Base-by-base conservation (phyloP, 1,140 invertebrate genomes). In the Drosophila carrolli region DNA sequence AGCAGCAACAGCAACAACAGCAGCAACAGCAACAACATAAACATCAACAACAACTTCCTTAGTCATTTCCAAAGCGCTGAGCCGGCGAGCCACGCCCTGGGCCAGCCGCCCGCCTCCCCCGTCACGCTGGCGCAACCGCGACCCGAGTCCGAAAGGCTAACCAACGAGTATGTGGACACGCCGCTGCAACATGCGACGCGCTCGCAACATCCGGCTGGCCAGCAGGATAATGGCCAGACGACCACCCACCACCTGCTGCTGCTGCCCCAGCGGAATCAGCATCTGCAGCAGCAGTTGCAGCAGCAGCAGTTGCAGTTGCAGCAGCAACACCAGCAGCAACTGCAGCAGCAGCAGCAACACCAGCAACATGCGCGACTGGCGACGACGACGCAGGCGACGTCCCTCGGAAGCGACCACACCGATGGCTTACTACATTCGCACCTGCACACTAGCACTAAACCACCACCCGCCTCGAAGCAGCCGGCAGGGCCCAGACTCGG, bases 81-180 rank as follows among this genome's bases (percentile, higher is more conserved):
- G 53, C 75, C 84, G 53, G 73, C 59, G 50, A 53, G 50, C 50
- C 37, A 16, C 29, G 65, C 78, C 65, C 70, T 84, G 81, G 81
- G 81, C 70, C 81, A 85, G 58, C 66, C 75, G 68, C 83, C 90
- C 75, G 71, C 72, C 66, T 91, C 91, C 40, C 83, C 91, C 68
- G 91, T 92, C 91, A 95, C 95, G 72, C 94, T 97, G 86, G 93
- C 95, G 77, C 94, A 95, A 88, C 96, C 96, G 48, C 93, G 96
- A 79, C 96, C 96, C 41, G 95, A 96, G 90, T 94, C 94, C 86
- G 96, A 97, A 92, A 93, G 96, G 74, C 94, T 95, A 81, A 94
- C 94, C 91, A 97, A 97, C 94, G 96, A 97, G 89, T 97, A 97
- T 93, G 96, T 97, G 91, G 97, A 97, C 89, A 96, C 96, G 63